Base-by-base conservation (phyloP, 2,888 invertebrate genomes). In the Melanchra persicariae region DNA sequence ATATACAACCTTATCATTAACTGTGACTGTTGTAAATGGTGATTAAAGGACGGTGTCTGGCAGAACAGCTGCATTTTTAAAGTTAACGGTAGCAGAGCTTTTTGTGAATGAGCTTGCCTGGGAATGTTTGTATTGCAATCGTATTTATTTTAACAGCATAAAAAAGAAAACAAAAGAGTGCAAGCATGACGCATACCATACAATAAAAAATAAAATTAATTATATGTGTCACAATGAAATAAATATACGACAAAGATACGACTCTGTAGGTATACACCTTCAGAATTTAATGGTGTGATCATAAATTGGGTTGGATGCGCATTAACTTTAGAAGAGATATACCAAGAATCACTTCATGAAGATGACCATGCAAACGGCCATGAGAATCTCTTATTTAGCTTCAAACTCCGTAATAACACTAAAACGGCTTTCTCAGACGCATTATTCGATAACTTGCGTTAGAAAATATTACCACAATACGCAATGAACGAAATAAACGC, bases 401-500 rank as follows among this genome's bases (percentile, higher is more conserved):
- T n/a, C 22, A 17, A 19, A 2, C 43, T 19, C 22, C 9, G 15
- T 4, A 47, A 17, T 49, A 12, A 57, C 10, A 5, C 40, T 17
- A 43, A 47, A 66, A 15, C 12, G 2, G 43, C 51, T 73, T 67
- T 72, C 59, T 55, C n/a, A 62, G 49, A 65, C 40, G 17, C 19
- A 79, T 55, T 49, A 52, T 17, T 52, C 47, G 54, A 68, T 30
- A 22, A 26, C 15, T 45, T 58, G 26, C 47, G 26, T 43, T 59
- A 63, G 49, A 52, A 64, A 68, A 68, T 12, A 15, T 26, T 52
- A 34, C 26, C 8, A 71, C 30, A 81, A 57, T 82, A 67, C 40
- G 58, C 67, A 77, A 77, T 62, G 62, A 43, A 22, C 26, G 47
- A 62, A 61, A 60, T 49, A 65, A 62, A 65, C 12, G 22, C 68